These are phyloP conservation scores for Drosophila nigricruria DNA, from an alignment of 2,888 invertebrate genomes.

Conservation along the genomic window DNA sequence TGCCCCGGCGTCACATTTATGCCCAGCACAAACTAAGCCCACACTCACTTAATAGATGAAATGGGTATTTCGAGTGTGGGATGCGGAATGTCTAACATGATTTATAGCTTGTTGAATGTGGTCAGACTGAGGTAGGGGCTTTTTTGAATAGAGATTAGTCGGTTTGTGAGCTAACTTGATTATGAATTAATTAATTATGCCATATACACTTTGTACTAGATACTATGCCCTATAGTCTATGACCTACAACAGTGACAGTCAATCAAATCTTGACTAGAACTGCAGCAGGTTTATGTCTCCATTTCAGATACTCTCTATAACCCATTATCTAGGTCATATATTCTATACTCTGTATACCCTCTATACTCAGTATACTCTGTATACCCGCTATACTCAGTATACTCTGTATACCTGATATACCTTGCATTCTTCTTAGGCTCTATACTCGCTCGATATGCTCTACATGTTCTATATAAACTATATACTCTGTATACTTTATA, in stretches of 20 bases:
- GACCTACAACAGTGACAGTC: background rate
- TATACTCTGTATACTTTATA: background rate
- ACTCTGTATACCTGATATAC: background rate
- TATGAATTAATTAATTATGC: background rate
- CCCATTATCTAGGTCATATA: too few species aligned
- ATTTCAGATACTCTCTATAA: too few species aligned
- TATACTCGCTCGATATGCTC: too few species aligned
- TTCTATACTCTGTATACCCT: background rate
- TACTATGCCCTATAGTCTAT: too few species aligned
- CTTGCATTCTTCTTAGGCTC: too few species aligned
- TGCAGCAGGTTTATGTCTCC: too few species aligned
- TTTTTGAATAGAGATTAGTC: background rate
- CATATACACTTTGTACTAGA: too few species aligned
- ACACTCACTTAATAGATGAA: background rate
- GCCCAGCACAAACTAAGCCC: background rate
- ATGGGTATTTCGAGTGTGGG: background rate
- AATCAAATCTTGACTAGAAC: background rate
- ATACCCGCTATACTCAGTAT: background rate
- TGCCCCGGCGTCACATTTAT: slow-evolving; percentile 3
- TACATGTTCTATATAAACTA: too few species aligned
- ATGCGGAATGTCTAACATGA: background rate
- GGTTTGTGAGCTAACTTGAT: background rate
- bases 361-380: background rate
- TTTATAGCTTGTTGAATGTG: background rate
- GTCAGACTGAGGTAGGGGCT: background rate